Conservation (phyloP, 1,140 invertebrate species). For the Trypoxylus dichotomus region DNA sequence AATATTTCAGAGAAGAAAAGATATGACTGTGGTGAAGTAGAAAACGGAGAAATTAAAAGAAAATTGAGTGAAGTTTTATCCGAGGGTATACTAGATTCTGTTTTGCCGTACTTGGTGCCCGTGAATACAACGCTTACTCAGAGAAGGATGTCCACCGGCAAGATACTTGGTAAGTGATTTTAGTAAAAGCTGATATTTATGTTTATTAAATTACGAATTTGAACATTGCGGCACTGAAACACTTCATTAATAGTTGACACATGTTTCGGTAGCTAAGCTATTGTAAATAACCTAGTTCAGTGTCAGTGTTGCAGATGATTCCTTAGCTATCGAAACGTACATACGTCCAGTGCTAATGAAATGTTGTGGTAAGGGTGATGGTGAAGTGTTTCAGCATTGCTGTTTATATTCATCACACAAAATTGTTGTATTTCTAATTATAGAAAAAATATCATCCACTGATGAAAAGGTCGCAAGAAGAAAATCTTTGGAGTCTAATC, state of each 20-base stretch:
- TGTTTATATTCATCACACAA: too few relatives aligned
- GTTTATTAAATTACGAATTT: neutral
- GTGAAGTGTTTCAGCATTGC: too few relatives aligned
- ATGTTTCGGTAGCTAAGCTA: too few relatives aligned
- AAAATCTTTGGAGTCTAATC: constrained; percentile 36
- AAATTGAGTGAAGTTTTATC: constrained; percentile 68
- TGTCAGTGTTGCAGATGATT: too few relatives aligned
- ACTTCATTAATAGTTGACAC: too few relatives aligned
- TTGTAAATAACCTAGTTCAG: too few relatives aligned
- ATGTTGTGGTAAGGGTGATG: neutral
- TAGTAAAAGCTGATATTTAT: neutral
- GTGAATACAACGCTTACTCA: constrained; percentile 45
- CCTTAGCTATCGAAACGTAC: too few relatives aligned
- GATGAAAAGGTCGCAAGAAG: constrained; percentile 31
- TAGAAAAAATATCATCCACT: constrained; percentile 20
- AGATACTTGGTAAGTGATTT: neutral
- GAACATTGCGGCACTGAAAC: too few relatives aligned
- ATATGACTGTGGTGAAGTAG: constrained; percentile 29
- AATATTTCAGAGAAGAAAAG: constrained; percentile 31
- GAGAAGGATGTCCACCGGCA: neutral
- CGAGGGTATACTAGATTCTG: constrained; percentile 77
- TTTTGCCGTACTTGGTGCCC: constrained; percentile 69
- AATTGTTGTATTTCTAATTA: too few relatives aligned
- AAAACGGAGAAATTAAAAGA: constrained; percentile 46
- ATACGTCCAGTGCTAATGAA: too few relatives aligned